phyloP scores from a whole-genome alignment of 2,888 invertebrate genomes.

The Xestoiulus laeticollis region DNA sequence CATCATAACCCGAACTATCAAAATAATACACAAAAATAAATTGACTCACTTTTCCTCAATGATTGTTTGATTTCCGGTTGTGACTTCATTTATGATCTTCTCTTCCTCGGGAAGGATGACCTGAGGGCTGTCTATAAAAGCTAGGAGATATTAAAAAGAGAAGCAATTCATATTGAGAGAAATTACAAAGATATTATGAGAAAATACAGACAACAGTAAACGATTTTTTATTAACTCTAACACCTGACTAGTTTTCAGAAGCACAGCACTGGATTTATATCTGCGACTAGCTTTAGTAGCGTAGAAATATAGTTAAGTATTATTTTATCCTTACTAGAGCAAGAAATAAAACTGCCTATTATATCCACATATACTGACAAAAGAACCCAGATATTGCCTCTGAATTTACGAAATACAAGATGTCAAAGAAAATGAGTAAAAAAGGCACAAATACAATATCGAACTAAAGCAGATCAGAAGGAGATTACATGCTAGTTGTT shows the following conservation, averaged over 20 bases:
- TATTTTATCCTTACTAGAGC: background rate
- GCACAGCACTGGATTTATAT: too few relatives aligned
- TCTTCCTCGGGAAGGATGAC: constrained; percentile 69
- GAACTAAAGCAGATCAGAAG: too few relatives aligned
- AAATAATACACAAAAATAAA: too few relatives aligned
- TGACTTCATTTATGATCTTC: constrained; percentile 69
- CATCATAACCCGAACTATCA: too few relatives aligned
- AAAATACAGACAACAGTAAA: background rate
- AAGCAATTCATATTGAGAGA: background rate
- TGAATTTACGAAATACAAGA: background rate
- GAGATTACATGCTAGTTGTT: too few relatives aligned
- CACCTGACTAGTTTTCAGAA: background rate
- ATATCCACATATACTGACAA: background rate
- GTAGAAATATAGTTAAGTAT: background rate
- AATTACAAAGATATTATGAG: background rate
- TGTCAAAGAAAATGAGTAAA: background rate
- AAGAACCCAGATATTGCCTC: background rate
- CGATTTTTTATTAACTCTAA: background rate
- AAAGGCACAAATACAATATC: background rate
- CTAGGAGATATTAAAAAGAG: constrained; percentile 50
- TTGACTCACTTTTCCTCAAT: constrained; percentile 67
- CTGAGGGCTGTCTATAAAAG: constrained; percentile 64
- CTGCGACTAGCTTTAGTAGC: background rate
- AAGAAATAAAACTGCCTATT: background rate
- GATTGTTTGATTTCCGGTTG: constrained; percentile 64